These are phyloP conservation scores for Hoplostethus mediterraneus DNA, from an alignment of 2,797 vertebrate species.

Conservation along the genomic window DNA sequence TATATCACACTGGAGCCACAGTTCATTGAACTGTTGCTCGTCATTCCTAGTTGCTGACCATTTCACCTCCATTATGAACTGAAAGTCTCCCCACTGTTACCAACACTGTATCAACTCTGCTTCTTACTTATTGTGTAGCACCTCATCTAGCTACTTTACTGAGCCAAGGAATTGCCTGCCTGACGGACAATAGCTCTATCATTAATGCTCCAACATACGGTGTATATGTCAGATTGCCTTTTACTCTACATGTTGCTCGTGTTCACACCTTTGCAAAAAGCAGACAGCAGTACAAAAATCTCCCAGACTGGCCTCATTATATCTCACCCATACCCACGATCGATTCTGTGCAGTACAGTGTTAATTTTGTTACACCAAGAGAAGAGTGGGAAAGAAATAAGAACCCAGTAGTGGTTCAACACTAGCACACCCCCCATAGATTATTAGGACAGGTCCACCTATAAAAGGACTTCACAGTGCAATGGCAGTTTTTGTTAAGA, in stretches of 20 bases:
- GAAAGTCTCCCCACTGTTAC: not conserved
- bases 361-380: conserved; percentile 13
- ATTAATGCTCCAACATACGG: not conserved
- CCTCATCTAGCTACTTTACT: not conserved
- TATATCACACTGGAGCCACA: conserved; percentile 4
- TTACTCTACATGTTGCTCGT: not conserved
- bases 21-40: conserved; percentile 24
- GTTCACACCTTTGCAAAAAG: not conserved
- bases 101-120: conserved; percentile 9
- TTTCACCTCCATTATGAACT: conserved; percentile 3
- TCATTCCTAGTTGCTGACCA: conserved; percentile 14
- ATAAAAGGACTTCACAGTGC: conserved; percentile 77
- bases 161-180: not conserved
- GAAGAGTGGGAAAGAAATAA: conserved; percentile 13
- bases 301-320: conserved; percentile 15
- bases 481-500: conserved; percentile 78
- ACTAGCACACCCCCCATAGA: not conserved
- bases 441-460: conserved; percentile 31
- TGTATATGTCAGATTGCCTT: not conserved
- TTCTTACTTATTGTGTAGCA: not conserved
- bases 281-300: conserved; percentile 5
- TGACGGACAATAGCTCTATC: not conserved
- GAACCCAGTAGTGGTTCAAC: conserved; percentile 14
- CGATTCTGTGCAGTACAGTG: not conserved
- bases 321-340: not conserved